Base-by-base conservation (phyloP, 2,113 vertebrate species). In the Varanus komodoensis region DNA sequence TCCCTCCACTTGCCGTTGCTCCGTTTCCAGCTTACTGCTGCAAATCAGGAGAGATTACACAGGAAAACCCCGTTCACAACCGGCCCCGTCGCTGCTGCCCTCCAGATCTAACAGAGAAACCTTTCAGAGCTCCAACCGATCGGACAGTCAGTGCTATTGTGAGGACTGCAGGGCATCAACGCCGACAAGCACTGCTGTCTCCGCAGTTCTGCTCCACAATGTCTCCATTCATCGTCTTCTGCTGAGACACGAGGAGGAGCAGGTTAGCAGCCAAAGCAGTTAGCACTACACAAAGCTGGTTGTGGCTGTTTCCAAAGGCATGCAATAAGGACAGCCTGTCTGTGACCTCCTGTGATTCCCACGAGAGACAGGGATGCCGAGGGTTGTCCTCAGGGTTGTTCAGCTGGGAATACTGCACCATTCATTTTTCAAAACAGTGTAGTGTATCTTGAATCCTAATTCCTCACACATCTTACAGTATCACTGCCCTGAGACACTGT, bases 171-270 rank as follows among this genome's bases (percentile, higher is more conserved):
- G 67, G 0, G 15, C 44, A 44, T 83, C 15, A 2, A 64, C 87
- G 87, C 82, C 89, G 71, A 3, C 52, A 84, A 34, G 89, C 34
- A 17, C 32, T 38, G 67, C 25, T 23, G 82, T 68, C 67, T 79
- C 75, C 29, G 25, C n/a, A 1, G 71, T 87, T 73, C 83, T 67
- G 48, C 86, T 61, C 82, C 87, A 91, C 88, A 92, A 0, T 77
- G 85, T 86, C 64, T 52, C 80, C 86, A 89, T 93, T 94, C 75
- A 93, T 92, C 82, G 87, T 27, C 3, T 27, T 73, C 50, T 88
- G 89, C 52, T 87, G 3, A 12, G 83, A 82, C 67, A 82, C 44
- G n/a, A 87, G 68, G 78, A 91, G 92, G 93, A 71, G 17, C 2
- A 0, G 44, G 71, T 93, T 57, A 90, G 77, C 89, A 91, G 54